Base-by-base conservation (phyloP, 1,140 invertebrate genomes). In the Vanessa tameamea region DNA sequence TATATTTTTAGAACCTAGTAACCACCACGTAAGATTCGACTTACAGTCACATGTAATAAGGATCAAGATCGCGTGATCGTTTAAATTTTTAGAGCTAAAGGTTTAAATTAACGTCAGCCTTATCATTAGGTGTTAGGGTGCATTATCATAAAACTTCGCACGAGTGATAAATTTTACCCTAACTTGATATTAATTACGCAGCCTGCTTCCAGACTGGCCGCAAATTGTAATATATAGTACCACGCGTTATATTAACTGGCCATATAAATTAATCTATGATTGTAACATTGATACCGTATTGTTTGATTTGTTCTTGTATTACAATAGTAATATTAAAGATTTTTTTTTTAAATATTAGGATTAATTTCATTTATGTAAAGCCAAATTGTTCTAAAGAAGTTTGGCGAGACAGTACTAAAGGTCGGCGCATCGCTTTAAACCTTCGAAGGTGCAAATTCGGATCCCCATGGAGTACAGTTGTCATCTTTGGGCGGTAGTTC, bases 121-220 rank as follows among this genome's bases (percentile, higher is more conserved):
- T 75, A 67, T 67, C 0, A 11, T 43, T 47, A 57, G 14, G 23
- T 47, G 50, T 43, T 70, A 75, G 63, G 68, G 63, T 70, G 47
- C 48, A 75, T 75, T 66, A 75, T 75, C 37, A 57, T 61, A 31
- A 59, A 67, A 63, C 57, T 31, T 11, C 31, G 23, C 3, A n/a
- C 8, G 8, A 61, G 68, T 71, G 64, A 75, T 75, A 75, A 75
- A 75, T 75, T 75, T 71, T 61, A 31, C 68, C 63, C 69, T 66
- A 75, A 88, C 84, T 85, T 88, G 82, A 83, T 88, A 88, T 88
- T 88, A 87, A 87, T 88, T 88, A 88, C 82, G 72, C 50, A 75
- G 81, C 72, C 75, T 65, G 78, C 76, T 75, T 78, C 69, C 75
- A 77, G 80, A 84, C 76, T 83, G 79, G 77, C 83, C 84, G 75